Evolutionary conservation across 2,888 invertebrate genomes (phyloP), one percentile per base, ranked within the genome.

Genomic region (Drosophila algonquin): DNA sequence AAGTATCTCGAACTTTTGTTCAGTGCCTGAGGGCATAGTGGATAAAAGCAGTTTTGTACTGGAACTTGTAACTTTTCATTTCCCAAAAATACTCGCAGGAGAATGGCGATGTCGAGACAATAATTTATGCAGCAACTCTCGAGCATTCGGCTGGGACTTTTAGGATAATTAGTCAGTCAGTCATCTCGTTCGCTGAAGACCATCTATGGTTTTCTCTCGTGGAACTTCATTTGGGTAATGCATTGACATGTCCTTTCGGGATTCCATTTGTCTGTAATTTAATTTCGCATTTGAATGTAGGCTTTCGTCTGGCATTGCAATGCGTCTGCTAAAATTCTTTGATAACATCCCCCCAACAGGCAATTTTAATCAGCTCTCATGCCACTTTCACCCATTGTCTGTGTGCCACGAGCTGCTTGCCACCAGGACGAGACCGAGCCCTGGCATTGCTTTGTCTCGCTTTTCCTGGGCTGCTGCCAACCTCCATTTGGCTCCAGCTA

Each of bases 351-450:
- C 27, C 14, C n/a, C 24, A 16, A 27, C 24, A 45, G 54, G 58
- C 44, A 50, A 63, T 71, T 81, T 79, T 81, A 81, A 77, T 65
- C 72, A 63, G 63, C 50, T 54, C 50, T 54, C 56, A 45, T 70
- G 51, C 56, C 35, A 44, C 63, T 57, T 58, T 65, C 18, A 3
- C 51, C 81, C 79, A 81, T 69, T 73, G 71, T 30, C 30, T 78
- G 32, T 40, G 7, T 40, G 40, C 40, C 40, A n/a, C 40, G 14
- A 40, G 40, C 40, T 40, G 40, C 35, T 7, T 40, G 40, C 30
- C 50, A n/a, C 45, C 62, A 57, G 57, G 50, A 51, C 10, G 27
- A 27, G 27, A 27, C 27, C 24, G 63, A 68, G 73, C 73, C 30
- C 24, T 50, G 75, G 50, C 77, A 52, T 18, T 2, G 47, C 58